Evolutionary conservation across 2,113 vertebrate species (phyloP).

Genomic region (Phoenicopterus ruber): DNA sequence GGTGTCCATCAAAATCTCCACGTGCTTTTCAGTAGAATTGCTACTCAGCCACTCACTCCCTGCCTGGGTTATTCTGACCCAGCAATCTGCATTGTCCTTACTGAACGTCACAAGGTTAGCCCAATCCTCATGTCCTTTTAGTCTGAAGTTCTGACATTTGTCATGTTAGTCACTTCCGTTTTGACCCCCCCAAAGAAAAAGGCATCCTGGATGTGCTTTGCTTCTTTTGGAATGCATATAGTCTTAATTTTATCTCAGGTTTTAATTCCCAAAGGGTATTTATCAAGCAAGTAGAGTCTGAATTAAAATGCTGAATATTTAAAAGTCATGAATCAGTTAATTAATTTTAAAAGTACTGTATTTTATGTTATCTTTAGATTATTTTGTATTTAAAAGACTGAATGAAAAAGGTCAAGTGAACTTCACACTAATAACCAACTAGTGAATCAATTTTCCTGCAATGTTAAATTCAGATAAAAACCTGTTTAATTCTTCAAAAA

Average conservation of each 20-base stretch:
- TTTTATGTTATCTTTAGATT: background rate
- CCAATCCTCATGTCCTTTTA: background rate
- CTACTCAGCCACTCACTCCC: background rate
- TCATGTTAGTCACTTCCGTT: background rate
- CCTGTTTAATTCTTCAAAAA: background rate
- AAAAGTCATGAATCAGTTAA: background rate
- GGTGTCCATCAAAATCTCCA: background rate
- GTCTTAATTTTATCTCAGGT: background rate
- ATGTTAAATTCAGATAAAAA: background rate
- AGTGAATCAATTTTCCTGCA: background rate
- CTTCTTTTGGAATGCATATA: background rate
- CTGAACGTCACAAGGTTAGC: background rate
- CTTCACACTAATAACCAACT: background rate
- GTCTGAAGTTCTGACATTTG: background rate
- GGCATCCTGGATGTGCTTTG: background rate
- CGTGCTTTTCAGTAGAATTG: background rate
- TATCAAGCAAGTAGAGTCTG: background rate
- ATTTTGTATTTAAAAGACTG: background rate
- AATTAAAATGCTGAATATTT: background rate
- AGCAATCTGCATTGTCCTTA: background rate
- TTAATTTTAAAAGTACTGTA: background rate
- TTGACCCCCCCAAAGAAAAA: background rate
- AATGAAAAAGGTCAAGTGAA: background rate
- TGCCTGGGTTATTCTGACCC: background rate
- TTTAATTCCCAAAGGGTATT: background rate